Evolutionary conservation across 2,113 vertebrate genomes (phyloP), one percentile per base, ranked within the genome.

Genomic region (Dendrocopos noguchii): DNA sequence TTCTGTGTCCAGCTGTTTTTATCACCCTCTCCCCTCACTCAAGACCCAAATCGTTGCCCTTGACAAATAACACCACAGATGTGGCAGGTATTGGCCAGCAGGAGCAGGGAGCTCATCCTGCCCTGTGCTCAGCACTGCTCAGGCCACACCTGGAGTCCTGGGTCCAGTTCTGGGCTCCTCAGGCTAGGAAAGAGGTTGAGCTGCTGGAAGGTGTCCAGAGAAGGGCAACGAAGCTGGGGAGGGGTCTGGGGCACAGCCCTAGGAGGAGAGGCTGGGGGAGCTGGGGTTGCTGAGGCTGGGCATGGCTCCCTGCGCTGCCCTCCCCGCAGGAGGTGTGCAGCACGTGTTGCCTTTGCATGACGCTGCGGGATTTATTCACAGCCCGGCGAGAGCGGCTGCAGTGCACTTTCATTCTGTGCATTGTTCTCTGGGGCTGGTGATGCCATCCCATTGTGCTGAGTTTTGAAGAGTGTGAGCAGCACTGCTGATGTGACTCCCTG

Each of bases 401-500:
- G 94, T 94, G 94, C 88, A 84, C 76, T 95, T 97, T 96, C 95
- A 95, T 95, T 95, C 95, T 91, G 91, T 88, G 94, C 21, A 97
- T 97, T 97, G 97, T 97, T 95, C 91, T 73, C 93, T 6, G 61
- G 79, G 93, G 90, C 95, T 95, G 94, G 92, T 96, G 94, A 92
- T 96, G 94, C 92, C 92, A 83, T 71, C 42, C 75, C 84, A 93
- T 97, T 97, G 96, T 98, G 97, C 95, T 96, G 97, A 94, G 96
- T 94, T 96, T 95, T 97, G 87, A 93, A 91, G 87, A 89, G 96
- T 85, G 91, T 4, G 7, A 95, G 88, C 91, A 56, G 68, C 91
- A 50, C 88, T 95, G 97, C 94, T 97, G 97, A 97, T 97, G 96
- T 91, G 97, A 96, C 80, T 95, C 96, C 93, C 88, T 50, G 91